Conservation (phyloP, 64 coral and sea anemone species). For the Cladopsammia gracilis region DNA sequence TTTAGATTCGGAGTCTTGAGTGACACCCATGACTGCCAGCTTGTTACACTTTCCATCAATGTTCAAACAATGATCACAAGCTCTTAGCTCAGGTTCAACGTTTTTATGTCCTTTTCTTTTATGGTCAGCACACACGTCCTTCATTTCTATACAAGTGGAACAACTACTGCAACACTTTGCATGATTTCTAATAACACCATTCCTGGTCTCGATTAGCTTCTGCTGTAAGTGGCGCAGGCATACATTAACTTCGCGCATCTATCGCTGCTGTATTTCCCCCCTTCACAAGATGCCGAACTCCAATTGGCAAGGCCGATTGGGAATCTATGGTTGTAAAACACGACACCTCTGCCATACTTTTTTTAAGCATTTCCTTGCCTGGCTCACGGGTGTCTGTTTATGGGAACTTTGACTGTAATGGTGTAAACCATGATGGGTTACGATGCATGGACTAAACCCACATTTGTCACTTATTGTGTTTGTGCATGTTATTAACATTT, state of each 20-base stretch:
- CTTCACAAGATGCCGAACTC: conserved; percentile 37
- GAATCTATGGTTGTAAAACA: conserved; percentile 31
- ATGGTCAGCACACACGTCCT: conserved; percentile 50
- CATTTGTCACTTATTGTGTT: too few relatives aligned
- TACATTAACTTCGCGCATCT: conserved; percentile 44
- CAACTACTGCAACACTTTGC: conserved; percentile 59
- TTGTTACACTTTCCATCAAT: conserved; percentile 56
- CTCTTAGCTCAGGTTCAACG: conserved; percentile 47
- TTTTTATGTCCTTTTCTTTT: conserved; percentile 52
- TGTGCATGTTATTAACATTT: neutral
- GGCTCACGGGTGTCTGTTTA: too few relatives aligned
- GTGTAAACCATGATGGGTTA: too few relatives aligned
- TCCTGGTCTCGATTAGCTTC: conserved; percentile 59
- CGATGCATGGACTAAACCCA: too few relatives aligned
- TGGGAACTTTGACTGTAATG: too few relatives aligned
- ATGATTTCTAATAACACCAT: conserved; percentile 51
- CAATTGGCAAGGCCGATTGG: conserved; percentile 31
- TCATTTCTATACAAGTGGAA: conserved; percentile 31
- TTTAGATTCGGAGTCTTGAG: conserved; percentile 59
- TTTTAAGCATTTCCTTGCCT: too few relatives aligned
- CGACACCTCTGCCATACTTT: too few relatives aligned
- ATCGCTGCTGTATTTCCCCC: conserved; percentile 15
- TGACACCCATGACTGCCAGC: conserved; percentile 58
- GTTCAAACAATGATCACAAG: conserved; percentile 58
- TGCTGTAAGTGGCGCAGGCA: conserved; percentile 68